Evolutionary conservation across 2,797 vertebrate genomes (phyloP).

Genomic region (Acipenser transmontanus): DNA sequence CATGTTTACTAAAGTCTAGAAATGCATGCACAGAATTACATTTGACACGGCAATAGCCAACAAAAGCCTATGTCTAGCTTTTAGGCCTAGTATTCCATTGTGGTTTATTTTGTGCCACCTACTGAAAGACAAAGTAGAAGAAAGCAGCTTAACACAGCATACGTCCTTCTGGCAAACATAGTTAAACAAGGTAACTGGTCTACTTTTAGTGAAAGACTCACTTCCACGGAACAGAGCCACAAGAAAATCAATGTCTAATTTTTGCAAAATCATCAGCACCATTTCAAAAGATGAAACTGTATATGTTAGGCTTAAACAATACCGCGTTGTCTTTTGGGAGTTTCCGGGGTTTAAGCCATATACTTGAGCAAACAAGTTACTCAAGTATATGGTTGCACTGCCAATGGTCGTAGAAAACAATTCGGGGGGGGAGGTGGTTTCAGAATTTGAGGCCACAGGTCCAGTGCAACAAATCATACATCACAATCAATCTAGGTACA

Average conservation of each 20-base stretch:
- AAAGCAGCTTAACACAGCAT: no score
- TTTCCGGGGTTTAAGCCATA: constrained; percentile 41
- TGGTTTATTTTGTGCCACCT: no score
- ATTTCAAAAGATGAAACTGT: constrained; percentile 58
- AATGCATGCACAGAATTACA: background rate
- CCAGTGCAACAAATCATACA: constrained; percentile 35
- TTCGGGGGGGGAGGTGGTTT: constrained; percentile 48
- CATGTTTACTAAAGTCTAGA: constrained; percentile 59
- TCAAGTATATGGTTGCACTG: constrained; percentile 40
- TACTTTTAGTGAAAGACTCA: no score
- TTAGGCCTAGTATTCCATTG: no score
- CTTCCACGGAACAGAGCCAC: no score
- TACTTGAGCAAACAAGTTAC: constrained; percentile 22
- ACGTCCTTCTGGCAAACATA: no score
- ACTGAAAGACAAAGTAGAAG: no score
- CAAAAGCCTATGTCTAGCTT: no score
- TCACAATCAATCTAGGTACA: constrained; percentile 26
- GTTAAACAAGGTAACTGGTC: no score
- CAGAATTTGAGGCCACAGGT: constrained; percentile 51
- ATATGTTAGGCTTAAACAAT: constrained; percentile 39
- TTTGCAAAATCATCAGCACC: constrained; percentile 51
- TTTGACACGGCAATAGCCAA: no score
- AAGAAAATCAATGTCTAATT: no score
- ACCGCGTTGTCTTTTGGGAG: constrained; percentile 39
- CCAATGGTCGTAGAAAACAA: constrained; percentile 62